Conservation (phyloP, 2,113 vertebrate species). For the Cranoglanis bouderius region DNA sequence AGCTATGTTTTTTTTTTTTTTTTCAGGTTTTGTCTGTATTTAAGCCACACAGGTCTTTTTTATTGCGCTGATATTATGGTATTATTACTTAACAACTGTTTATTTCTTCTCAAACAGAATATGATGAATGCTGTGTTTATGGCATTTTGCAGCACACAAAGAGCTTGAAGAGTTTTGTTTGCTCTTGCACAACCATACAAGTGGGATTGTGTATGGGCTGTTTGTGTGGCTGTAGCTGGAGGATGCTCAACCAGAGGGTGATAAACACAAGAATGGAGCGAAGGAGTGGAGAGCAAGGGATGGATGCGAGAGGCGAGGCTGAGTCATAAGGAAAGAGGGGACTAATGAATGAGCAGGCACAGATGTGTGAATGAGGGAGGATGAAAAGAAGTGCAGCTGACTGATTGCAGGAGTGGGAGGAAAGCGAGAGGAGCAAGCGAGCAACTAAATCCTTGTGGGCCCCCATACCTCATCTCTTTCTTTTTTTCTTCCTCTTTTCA, state of each 20-base stretch:
- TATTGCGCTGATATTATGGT: not conserved
- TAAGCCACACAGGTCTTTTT: not conserved
- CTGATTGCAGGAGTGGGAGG: constrained; percentile 54
- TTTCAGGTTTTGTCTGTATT: not conserved
- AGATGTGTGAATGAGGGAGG: constrained; percentile 54
- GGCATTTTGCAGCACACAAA: constrained; percentile 31
- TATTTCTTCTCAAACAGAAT: not conserved
- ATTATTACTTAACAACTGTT: not conserved
- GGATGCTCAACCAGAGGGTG: constrained; percentile 31
- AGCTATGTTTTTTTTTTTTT: too few species aligned
- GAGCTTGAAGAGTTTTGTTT: constrained; percentile 8
- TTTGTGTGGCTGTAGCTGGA: constrained; percentile 44
- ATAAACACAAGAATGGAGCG: constrained; percentile 32
- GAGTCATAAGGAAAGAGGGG: constrained; percentile 42
- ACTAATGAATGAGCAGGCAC: constrained; percentile 51
- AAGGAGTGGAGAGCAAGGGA: constrained; percentile 28
- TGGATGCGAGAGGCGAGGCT: constrained; percentile 22
- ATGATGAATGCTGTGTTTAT: constrained; percentile 22
- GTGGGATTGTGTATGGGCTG: constrained; percentile 37
- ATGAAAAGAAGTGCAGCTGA: constrained; percentile 50
- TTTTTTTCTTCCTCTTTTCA: constrained; percentile 42
- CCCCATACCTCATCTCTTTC: constrained; percentile 33
- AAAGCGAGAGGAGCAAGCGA: constrained; percentile 41
- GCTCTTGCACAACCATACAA: constrained; percentile 36
- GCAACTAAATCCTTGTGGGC: constrained; percentile 49